Evolutionary conservation across 2,888 invertebrate species (phyloP).

Genomic region (Drosophila emarginata): DNA sequence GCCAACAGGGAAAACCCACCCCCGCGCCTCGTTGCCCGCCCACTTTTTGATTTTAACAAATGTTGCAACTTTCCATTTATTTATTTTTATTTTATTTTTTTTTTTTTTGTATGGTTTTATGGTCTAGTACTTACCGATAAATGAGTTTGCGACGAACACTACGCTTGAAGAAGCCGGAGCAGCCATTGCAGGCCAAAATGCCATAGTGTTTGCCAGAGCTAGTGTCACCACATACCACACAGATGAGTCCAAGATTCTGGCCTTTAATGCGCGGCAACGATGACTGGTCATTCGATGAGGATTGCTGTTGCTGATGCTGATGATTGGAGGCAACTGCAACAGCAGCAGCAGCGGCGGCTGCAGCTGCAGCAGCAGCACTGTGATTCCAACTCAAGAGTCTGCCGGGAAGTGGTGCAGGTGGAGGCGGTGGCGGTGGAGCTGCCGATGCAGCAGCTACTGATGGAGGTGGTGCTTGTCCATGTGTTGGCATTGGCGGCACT

Average conservation of each 20-base stretch:
- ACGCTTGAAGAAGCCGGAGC: constrained; percentile 99
- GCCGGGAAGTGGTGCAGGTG: constrained; percentile 45
- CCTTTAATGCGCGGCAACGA: constrained; percentile 81
- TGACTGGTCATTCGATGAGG: constrained; percentile 32
- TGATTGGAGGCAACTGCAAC: constrained; percentile 61
- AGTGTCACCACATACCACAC: constrained; percentile 98
- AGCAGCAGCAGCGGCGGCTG: constrained; percentile 65
- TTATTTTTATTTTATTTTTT: neutral
- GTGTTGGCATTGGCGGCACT: constrained; percentile 25
- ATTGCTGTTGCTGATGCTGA: constrained; percentile 3
- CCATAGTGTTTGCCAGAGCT: constrained; percentile 99
- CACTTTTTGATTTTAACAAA: constrained; percentile 31
- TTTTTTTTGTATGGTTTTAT: constrained; percentile 13
- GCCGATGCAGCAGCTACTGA: constrained; percentile 17
- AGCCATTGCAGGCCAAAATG: constrained; percentile 99
- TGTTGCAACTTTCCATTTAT: constrained; percentile 48
- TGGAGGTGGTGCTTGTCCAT: constrained; percentile 38
- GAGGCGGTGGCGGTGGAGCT: constrained; percentile 21
- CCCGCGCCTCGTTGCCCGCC: constrained; percentile 22
- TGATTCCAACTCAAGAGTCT: constrained; percentile 81
- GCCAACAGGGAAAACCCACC: constrained; percentile 29
- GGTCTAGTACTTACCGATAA: constrained; percentile 89
- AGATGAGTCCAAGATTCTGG: constrained; percentile 90
- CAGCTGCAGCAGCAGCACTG: constrained; percentile 73
- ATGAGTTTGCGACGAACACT: constrained; percentile 97